Conservation (phyloP, 1,140 invertebrate genomes). For the Schmidtea mediterranea region DNA sequence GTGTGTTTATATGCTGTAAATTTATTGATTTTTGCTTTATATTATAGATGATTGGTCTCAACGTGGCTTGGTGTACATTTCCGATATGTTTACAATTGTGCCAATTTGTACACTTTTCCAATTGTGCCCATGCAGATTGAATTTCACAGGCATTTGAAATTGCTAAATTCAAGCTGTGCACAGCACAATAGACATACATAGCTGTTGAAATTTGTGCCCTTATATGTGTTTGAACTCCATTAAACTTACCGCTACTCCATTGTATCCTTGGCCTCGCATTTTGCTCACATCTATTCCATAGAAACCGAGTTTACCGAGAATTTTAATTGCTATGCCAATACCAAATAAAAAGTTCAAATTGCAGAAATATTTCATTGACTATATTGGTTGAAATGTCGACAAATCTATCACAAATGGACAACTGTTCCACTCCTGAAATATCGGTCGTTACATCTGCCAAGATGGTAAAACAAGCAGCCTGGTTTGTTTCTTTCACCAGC, state of each 20-base stretch:
- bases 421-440: slow-evolving; percentile 6
- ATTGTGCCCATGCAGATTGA: slow-evolving; percentile 3
- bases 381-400: slow-evolving; percentile 1
- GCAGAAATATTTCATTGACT: slow-evolving; percentile 5
- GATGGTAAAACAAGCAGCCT: slow-evolving; percentile 2
- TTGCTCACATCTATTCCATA: slow-evolving; percentile 2
- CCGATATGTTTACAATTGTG: too few species aligned
- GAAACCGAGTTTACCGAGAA: not conserved
- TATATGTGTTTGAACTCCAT: slow-evolving; percentile 4
- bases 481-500: slow-evolving; percentile 1
- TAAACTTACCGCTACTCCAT: slow-evolving; percentile 3
- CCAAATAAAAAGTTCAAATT: not conserved
- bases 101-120: not conserved
- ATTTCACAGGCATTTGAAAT: slow-evolving; percentile 5
- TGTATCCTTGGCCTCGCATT: slow-evolving; percentile 3
- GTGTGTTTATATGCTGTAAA: too few species aligned
- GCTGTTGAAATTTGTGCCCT: not conserved
- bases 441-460: slow-evolving; percentile 1
- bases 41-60: too few species aligned
- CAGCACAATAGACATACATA: slow-evolving; percentile 4
- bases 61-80: too few species aligned
- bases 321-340: slow-evolving; percentile 3
- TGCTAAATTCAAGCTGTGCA: slow-evolving; percentile 2
- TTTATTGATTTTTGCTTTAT: too few species aligned
- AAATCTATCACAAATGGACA: slow-evolving; percentile 1